These are phyloP conservation scores for Silurus asotus DNA, from an alignment of 2,113 vertebrate species.

Conservation along the genomic window DNA sequence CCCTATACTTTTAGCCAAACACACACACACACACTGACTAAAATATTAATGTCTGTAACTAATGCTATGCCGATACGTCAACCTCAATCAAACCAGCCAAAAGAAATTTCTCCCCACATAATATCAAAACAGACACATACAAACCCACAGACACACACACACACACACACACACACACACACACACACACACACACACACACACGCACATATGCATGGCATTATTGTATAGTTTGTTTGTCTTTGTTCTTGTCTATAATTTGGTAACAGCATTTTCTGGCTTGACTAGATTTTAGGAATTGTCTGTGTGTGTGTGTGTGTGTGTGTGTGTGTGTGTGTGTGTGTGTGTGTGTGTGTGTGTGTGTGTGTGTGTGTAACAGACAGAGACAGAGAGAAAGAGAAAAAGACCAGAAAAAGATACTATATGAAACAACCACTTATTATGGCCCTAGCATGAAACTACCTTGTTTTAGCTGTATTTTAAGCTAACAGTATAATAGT, in stretches of 20 bases:
- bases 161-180: background rate
- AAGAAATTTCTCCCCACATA: background rate
- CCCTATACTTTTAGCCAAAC: background rate
- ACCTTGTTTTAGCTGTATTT: too few relatives aligned
- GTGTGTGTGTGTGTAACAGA: background rate
- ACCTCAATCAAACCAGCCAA: background rate
- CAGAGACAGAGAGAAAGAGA: background rate
- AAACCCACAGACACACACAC: background rate
- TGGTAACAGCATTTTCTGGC: constrained; percentile 58
- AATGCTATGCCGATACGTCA: background rate
- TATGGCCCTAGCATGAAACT: background rate
- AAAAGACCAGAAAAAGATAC: background rate
- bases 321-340: constrained; percentile 9
- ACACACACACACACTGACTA: background rate
- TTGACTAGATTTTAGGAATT: constrained; percentile 32
- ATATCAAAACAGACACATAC: background rate
- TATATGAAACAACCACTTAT: background rate
- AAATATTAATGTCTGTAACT: background rate
- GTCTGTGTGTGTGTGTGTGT: background rate
- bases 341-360: background rate
- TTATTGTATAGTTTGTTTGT: constrained; percentile 10
- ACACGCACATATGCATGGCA: background rate
- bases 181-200: background rate
- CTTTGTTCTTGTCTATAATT: constrained; percentile 58
- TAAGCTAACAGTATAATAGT: background rate